Conservation (phyloP, 2,888 invertebrate species). For the Penaeus monodon region DNA sequence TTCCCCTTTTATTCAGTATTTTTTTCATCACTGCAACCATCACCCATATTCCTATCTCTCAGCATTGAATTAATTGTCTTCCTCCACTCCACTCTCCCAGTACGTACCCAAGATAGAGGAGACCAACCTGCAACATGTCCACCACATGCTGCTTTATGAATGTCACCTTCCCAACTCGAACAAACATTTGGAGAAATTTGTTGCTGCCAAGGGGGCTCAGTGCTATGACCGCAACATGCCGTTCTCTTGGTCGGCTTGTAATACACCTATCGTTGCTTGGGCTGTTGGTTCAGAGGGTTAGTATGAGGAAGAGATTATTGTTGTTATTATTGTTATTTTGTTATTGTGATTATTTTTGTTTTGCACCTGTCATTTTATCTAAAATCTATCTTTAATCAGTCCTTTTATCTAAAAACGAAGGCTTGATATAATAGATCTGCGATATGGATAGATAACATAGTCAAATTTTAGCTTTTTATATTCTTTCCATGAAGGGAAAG, state of each 20-base stretch:
- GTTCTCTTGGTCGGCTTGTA: constrained; percentile 78
- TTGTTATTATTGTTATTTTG: no score
- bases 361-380: no score
- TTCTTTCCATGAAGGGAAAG: no score
- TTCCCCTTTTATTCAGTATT: background rate
- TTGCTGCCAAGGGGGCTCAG: constrained; percentile 66
- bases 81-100: constrained; percentile 9
- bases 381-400: no score
- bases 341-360: no score
- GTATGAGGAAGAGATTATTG: background rate
- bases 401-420: no score
- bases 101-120: constrained; percentile 46
- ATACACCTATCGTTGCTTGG: constrained; percentile 87
- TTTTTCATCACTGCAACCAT: background rate
- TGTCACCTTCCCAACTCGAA: constrained; percentile 72
- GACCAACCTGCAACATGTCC: constrained; percentile 72
- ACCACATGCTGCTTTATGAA: constrained; percentile 90
- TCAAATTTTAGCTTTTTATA: no score
- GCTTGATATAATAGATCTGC: no score
- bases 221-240: constrained; percentile 83
- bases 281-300: constrained; percentile 76
- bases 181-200: constrained; percentile 47
- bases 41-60: background rate
- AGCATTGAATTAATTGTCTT: background rate
- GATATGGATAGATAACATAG: no score